Base-by-base conservation (phyloP, 35 echinoderm and acorn worm species). In the Holothuria glaberrima region DNA sequence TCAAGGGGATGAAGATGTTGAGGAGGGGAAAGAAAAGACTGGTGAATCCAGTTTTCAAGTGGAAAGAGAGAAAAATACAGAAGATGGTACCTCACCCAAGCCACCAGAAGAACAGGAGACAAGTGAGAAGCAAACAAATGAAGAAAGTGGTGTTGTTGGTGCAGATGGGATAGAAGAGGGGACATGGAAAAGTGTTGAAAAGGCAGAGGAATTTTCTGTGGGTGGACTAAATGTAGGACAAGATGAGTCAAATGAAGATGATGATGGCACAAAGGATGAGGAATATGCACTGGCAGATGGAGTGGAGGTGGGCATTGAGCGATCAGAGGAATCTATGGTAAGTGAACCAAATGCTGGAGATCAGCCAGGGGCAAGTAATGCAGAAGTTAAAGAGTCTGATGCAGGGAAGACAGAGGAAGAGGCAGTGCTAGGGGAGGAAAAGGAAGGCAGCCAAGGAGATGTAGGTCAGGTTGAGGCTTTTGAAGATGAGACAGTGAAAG, bases 91-190 rank as follows among this genome's bases (percentile, higher is more conserved):
- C 13, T 54, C 16, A 9, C 13, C 50, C 13, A 0, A 17, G 9
- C 50, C 13, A 54, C 50, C 13, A 5, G 16, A 54, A 54, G 13
- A 14, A 54, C 50, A 54, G 13, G 50, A 14, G 13, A 12, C 50
- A 14, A 17, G 3, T 54, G 50, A 54, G 50, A 54, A 54, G 50
- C 50, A 5, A 54, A 9, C 50, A 54, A 54, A 14, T 17, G 36
- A 83, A 90, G 62, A 31, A 54, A 41, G 25, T 74, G 50, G 25
- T 58, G 50, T 20, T 22, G 45, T 20, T 86, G 54, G 25, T 31
- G 60, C 4, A 12, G 50, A 31, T 36, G 14, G 32, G 29, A 34
- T 32, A 70, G 63, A 56, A 48, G 56, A 48, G 63, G 59, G 20
- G 31, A 36, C 24, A 45, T 70, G 66, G 50, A 17, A 17, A 14